Conservation (phyloP, 2,113 vertebrate species). For the Corythornis madagascariensis region DNA sequence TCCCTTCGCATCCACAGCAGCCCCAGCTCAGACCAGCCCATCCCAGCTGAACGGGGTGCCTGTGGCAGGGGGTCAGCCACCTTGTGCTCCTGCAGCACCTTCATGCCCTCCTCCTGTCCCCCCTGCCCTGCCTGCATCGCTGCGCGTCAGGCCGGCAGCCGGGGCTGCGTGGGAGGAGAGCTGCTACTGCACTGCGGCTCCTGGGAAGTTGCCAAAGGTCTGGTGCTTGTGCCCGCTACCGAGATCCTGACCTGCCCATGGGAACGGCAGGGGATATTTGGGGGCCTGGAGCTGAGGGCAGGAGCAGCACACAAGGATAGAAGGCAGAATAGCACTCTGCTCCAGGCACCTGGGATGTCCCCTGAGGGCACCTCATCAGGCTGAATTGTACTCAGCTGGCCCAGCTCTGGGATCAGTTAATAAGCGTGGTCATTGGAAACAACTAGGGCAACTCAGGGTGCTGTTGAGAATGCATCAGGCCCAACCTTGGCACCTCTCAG, state of each 20-base stretch:
- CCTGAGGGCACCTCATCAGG: background rate
- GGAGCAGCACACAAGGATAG: fast-evolving
- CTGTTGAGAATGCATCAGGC: background rate
- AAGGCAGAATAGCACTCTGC: background rate
- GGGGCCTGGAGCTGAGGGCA: background rate
- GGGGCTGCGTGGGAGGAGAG: constrained; percentile 18
- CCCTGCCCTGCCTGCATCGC: background rate
- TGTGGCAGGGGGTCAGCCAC: background rate
- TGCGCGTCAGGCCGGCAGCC: background rate
- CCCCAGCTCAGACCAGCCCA: background rate
- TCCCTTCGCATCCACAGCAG: background rate
- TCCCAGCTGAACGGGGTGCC: background rate
- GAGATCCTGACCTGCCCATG: background rate
- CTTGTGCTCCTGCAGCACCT: background rate
- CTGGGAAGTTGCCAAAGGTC: background rate
- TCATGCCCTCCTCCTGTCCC: background rate
- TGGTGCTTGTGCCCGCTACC: background rate
- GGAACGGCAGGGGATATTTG: fast-evolving
- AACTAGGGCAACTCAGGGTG: background rate
- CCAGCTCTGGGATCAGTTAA: background rate
- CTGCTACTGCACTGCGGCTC: constrained; percentile 51
- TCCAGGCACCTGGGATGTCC: background rate
- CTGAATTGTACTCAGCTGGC: background rate
- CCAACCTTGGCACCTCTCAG: fast-evolving
- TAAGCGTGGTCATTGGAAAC: background rate